Conservation (phyloP, 2,113 vertebrate genomes). For the Rhinolophus sinicus region DNA sequence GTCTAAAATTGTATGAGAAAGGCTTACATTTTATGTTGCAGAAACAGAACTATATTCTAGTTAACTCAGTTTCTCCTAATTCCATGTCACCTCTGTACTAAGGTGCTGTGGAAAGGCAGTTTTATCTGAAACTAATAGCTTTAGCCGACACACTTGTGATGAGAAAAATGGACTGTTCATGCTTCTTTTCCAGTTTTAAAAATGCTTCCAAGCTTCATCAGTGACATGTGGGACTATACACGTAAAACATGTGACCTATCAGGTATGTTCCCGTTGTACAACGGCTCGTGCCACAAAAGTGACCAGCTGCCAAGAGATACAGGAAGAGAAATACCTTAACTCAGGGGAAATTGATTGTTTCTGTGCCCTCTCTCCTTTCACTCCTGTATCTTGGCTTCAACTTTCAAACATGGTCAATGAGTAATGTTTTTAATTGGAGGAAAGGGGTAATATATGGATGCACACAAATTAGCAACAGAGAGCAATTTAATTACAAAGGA, state of each 20-base stretch:
- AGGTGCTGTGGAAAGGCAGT: not conserved
- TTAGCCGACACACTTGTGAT: not conserved
- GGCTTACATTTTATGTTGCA: not conserved
- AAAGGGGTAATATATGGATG: constrained; percentile 27
- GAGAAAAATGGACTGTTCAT: not conserved
- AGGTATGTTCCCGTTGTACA: not conserved
- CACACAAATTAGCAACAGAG: constrained; percentile 63
- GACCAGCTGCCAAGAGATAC: not conserved
- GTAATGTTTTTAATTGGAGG: constrained; percentile 42
- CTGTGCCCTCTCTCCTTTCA: not conserved
- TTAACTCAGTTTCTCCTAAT: not conserved
- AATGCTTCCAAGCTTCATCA: not conserved
- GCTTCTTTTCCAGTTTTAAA: constrained; percentile 1
- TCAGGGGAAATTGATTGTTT: not conserved
- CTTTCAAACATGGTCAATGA: constrained; percentile 21
- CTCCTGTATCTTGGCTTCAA: not conserved
- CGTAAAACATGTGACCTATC: not conserved
- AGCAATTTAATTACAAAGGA: constrained; percentile 72
- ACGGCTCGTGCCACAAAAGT: not conserved
- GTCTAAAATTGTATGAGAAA: not conserved
- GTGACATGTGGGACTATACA: not conserved
- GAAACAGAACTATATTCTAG: not conserved
- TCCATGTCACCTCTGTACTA: not conserved
- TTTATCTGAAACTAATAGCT: not conserved
- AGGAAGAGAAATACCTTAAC: not conserved